Evolutionary conservation across 2,888 invertebrate genomes (phyloP).

Genomic region (Drosophila yooni): DNA sequence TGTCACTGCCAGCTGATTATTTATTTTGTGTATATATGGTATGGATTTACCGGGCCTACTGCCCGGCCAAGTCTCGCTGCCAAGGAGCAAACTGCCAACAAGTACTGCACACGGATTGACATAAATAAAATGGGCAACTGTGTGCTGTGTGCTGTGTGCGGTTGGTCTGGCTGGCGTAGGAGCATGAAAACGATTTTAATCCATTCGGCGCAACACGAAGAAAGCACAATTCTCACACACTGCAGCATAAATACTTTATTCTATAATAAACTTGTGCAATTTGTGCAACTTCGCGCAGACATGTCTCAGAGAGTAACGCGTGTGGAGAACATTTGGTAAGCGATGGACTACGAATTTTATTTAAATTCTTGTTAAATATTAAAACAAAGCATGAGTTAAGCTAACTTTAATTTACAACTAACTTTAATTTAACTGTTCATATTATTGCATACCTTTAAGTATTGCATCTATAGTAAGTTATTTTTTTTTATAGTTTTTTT

Average conservation of each 20-base stretch:
- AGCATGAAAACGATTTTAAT: constrained; percentile 69
- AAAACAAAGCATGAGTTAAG: not conserved
- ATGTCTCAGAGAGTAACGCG: not conserved
- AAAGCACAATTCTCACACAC: constrained; percentile 11
- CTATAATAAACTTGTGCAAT: not conserved
- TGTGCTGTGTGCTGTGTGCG: constrained; percentile 6
- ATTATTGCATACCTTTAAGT: not conserved
- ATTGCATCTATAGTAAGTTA: not conserved
- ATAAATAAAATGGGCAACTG: constrained; percentile 71
- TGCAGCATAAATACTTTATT: constrained; percentile 28
- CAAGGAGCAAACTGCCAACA: constrained; percentile 39
- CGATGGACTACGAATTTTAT: not conserved
- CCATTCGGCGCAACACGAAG: constrained; percentile 34
- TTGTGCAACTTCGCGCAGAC: not conserved
- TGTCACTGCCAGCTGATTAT: constrained; percentile 62
- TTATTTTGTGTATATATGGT: constrained; percentile 50
- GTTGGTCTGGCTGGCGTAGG: constrained; percentile 35
- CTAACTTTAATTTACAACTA: not conserved
- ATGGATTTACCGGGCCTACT: constrained; percentile 56
- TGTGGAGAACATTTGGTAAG: not conserved
- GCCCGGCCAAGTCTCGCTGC: constrained; percentile 32
- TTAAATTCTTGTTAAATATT: not conserved
- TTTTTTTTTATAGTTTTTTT: not conserved
- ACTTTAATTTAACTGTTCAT: not conserved
- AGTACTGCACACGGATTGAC: constrained; percentile 62